Evolutionary conservation across 2,888 invertebrate species (phyloP), one percentile per base, ranked within the genome.

Genomic region (Hydraecia micacea): DNA sequence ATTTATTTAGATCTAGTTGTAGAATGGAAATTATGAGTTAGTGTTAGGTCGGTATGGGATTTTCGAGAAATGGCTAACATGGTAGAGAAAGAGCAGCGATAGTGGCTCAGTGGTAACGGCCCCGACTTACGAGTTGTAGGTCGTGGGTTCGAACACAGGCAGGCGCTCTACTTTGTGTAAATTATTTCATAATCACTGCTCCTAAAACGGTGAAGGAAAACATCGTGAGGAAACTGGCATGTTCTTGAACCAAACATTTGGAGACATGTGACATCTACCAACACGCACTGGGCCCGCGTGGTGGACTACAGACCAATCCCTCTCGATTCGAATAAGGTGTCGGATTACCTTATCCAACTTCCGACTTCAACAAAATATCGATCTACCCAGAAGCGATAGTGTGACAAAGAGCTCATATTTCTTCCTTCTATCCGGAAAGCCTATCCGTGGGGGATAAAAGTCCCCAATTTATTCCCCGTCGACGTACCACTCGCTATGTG

Each of bases 341-440:
- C 25, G 39, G 3, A 62, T 58, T n/a, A 39, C 58, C 39, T 42
- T 73, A 32, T 18, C 39, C 18, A 42, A 32, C 32, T n/a, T 32
- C 8, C 15, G 18, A 71, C 68, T 71, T 49, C 18, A 55, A 74
- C 28, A 58, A 72, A 78, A 32, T 72, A 83, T 75, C 60, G 69
- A 73, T 75, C 25, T 36, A n/a, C 13, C 42, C 32, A 18, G 18
- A 52, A 28, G 7, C 67, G 66, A 76, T 71, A 81, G 63, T 58
- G 81, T 81, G 32, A 65, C 55, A 85, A 73, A 77, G 71, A 55
- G 75, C 58, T 70, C 73, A 86, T 84, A 86, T 83, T 74, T 86
- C 70, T 76, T 62, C 15, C 21, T 69, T 72, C 36, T 79, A 81
- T 69, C 39, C 66, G 62, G 21, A 67, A 73, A 73, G 76, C 73